phyloP scores from a whole-genome alignment of 1,140 invertebrate species.

The Latrodectus geometricus region DNA sequence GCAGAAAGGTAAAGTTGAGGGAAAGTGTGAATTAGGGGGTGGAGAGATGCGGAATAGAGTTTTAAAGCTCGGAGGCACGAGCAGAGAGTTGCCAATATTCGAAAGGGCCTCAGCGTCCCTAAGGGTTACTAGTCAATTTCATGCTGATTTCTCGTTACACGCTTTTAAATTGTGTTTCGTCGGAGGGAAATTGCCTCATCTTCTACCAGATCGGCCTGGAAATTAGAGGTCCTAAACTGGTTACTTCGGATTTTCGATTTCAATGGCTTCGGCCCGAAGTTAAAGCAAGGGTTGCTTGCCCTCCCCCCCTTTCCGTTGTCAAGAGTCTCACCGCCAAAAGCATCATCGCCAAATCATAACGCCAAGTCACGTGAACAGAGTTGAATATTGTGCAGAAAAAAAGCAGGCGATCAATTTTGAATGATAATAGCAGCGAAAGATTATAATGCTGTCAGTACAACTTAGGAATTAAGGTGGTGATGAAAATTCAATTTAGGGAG shows the following conservation, averaged over 20 bases:
- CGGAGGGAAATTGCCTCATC: slow-evolving; percentile 59
- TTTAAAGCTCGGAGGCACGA: slow-evolving; percentile 57
- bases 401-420: no score
- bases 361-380: not conserved
- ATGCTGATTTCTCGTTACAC: slow-evolving; percentile 62
- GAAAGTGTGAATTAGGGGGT: slow-evolving; percentile 57
- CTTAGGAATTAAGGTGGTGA: no score
- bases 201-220: slow-evolving; percentile 54
- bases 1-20: slow-evolving; percentile 32
- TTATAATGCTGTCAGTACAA: no score
- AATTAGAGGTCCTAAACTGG: slow-evolving; percentile 62
- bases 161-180: slow-evolving; percentile 62
- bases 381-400: not conserved
- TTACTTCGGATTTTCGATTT: slow-evolving; percentile 62
- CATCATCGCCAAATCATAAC: slow-evolving; percentile 19
- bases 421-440: no score
- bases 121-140: slow-evolving; percentile 59
- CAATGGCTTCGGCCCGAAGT: slow-evolving; percentile 54
- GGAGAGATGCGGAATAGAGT: slow-evolving; percentile 8
- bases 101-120: slow-evolving; percentile 9
- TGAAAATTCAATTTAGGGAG: no score
- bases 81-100: slow-evolving; percentile 56
- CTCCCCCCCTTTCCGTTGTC: not conserved
- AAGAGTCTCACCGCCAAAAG: not conserved
- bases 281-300: slow-evolving; percentile 53